phyloP scores from a whole-genome alignment of 2,113 vertebrate species.

The Atractosteus spatula region DNA sequence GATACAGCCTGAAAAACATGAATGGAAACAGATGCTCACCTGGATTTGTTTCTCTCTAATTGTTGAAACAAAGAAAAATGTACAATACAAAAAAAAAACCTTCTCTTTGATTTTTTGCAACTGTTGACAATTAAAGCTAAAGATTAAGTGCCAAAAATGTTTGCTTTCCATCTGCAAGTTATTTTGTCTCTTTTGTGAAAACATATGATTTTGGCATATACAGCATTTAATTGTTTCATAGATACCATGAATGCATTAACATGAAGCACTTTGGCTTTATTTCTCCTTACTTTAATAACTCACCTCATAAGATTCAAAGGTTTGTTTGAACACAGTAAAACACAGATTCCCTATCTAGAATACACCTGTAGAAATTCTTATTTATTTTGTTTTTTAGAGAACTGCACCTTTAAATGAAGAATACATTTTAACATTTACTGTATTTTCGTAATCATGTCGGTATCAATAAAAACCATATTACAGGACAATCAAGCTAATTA shows the following conservation, averaged over 20 bases:
- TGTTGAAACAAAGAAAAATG: conserved; percentile 20
- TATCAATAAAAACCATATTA: too few species aligned
- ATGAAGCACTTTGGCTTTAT: conserved; percentile 10
- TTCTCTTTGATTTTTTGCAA: conserved; percentile 17
- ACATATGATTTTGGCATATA: conserved; percentile 23
- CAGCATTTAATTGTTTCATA: conserved; percentile 23
- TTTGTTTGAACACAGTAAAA: conserved; percentile 27
- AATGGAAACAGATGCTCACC: conserved; percentile 32
- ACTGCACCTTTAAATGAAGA: conserved; percentile 14
- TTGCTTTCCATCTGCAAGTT: conserved; percentile 35
- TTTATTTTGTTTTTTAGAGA: conserved; percentile 12
- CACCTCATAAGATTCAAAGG: conserved; percentile 26
- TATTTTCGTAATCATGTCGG: neutral
- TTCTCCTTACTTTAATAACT: conserved; percentile 19
- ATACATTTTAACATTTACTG: conserved; percentile 14
- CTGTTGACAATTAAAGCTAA: conserved; percentile 28
- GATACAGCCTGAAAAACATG: neutral
- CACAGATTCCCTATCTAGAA: conserved; percentile 12
- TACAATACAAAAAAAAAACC: conserved; percentile 22
- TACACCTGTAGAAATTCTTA: conserved; percentile 2
- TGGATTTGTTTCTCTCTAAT: conserved; percentile 25
- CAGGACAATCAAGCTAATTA: too few species aligned
- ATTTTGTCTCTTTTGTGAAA: conserved; percentile 19
- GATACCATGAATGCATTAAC: conserved; percentile 25
- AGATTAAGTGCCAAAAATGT: conserved; percentile 23